Evolutionary conservation across 30 jellyfish, hydroid and myxozoan genomes (phyloP).

Genomic region (Catostylus mosaicus): DNA sequence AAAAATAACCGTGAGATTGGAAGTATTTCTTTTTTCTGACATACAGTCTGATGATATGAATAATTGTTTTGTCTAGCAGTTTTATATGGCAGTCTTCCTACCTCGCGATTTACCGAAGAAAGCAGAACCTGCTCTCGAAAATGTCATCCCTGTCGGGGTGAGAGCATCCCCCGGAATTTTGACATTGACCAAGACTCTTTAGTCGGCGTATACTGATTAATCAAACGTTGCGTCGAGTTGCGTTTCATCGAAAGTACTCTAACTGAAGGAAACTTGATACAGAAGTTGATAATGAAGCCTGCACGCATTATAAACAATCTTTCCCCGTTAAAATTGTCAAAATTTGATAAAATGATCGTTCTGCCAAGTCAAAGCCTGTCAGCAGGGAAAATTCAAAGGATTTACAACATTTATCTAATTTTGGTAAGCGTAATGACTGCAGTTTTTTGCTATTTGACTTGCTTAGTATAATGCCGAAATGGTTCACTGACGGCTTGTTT

Average conservation of each 20-base stretch:
- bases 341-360: not conserved
- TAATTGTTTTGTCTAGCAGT: too few relatives aligned
- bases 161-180: not conserved
- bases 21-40: too few relatives aligned
- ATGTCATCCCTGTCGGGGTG: not conserved
- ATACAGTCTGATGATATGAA: too few relatives aligned
- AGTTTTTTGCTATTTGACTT: too few relatives aligned
- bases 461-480: too few relatives aligned
- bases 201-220: not conserved
- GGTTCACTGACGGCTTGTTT: too few relatives aligned
- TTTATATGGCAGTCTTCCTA: too few relatives aligned
- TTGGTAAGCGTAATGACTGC: slow-evolving; percentile 38
- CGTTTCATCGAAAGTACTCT: not conserved
- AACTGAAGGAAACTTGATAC: not conserved
- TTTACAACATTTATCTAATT: slow-evolving; percentile 12
- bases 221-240: not conserved
- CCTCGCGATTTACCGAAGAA: too few relatives aligned
- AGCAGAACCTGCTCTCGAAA: not conserved
- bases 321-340: slow-evolving; percentile 4
- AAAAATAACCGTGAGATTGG: too few relatives aligned
- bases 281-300: not conserved
- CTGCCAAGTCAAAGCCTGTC: slow-evolving; percentile 16
- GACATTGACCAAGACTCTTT: not conserved
- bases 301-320: not conserved
- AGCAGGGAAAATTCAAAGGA: not conserved